Conservation (phyloP, 2,797 vertebrate genomes). For the Tragopan temminckii region DNA sequence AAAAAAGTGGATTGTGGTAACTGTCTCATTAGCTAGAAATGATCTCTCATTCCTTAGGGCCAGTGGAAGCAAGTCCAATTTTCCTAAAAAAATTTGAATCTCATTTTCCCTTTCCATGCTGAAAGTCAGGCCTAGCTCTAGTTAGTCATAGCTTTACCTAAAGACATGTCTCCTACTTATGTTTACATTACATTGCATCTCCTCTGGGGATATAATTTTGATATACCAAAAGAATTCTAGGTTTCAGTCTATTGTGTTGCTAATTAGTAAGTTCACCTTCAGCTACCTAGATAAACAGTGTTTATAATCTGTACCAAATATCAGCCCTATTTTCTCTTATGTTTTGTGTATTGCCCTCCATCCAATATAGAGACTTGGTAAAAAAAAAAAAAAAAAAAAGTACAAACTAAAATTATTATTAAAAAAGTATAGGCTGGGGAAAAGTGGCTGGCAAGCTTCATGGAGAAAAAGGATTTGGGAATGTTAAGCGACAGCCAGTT, state of each 20-base stretch:
- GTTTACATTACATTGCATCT: not conserved
- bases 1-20: not conserved
- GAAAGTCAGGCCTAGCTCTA: not conserved
- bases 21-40: not conserved
- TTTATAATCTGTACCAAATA: too few relatives aligned
- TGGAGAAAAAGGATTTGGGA: too few relatives aligned
- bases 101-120: not conserved
- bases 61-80: not conserved
- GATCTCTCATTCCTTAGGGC: not conserved
- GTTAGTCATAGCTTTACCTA: not conserved
- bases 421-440: too few relatives aligned
- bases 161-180: rapidly evolving
- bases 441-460: too few relatives aligned
- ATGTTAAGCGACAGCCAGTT: too few relatives aligned
- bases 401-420: too few relatives aligned
- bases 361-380: too few relatives aligned
- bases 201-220: not conserved
- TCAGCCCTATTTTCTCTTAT: too few relatives aligned
- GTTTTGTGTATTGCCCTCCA: too few relatives aligned
- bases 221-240: not conserved
- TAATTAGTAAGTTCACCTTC: not conserved
- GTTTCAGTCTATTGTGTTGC: not conserved
- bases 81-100: not conserved
- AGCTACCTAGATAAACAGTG: too few relatives aligned
- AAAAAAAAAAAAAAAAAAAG: too few relatives aligned